Conservation (phyloP, 2,888 invertebrate genomes). For the Ophioninae sp. region DNA sequence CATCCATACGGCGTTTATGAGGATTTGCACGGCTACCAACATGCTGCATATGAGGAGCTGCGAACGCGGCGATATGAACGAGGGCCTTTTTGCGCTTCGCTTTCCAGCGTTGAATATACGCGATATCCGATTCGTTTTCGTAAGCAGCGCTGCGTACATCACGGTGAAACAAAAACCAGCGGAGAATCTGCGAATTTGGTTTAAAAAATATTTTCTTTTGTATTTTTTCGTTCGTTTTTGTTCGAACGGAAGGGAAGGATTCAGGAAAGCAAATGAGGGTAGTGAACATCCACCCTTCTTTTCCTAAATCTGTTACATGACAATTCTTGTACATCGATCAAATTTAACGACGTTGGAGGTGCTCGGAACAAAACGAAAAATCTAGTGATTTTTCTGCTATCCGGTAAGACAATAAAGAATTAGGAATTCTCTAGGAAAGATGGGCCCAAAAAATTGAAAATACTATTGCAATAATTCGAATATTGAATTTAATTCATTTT, state of each 20-base stretch:
- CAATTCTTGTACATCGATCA: constrained; percentile 24
- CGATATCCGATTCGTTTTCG: constrained; percentile 98
- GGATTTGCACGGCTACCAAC: constrained; percentile 93
- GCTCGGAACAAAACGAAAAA: background rate
- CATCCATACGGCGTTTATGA: constrained; percentile 96
- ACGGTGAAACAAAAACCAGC: constrained; percentile 98
- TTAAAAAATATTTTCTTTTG: no score
- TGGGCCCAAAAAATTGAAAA: no score
- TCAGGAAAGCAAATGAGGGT: constrained; percentile 30
- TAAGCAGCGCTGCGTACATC: constrained; percentile 97
- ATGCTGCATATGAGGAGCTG: constrained; percentile 95
- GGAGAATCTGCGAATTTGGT: constrained; percentile 84
- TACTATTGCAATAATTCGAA: no score
- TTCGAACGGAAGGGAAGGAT: background rate
- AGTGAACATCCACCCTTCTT: constrained; percentile 3
- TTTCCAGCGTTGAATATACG: constrained; percentile 98
- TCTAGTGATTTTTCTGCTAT: background rate
- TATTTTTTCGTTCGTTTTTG: no score
- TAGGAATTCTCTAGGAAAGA: no score
- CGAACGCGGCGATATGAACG: constrained; percentile 95
- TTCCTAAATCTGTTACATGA: constrained; percentile 6
- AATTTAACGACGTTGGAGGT: constrained; percentile 18
- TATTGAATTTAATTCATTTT: no score
- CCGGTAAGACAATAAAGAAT: background rate
- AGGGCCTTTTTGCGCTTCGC: constrained; percentile 95